Conservation (phyloP, 2,888 invertebrate genomes). For the Campopleginae sp. region DNA sequence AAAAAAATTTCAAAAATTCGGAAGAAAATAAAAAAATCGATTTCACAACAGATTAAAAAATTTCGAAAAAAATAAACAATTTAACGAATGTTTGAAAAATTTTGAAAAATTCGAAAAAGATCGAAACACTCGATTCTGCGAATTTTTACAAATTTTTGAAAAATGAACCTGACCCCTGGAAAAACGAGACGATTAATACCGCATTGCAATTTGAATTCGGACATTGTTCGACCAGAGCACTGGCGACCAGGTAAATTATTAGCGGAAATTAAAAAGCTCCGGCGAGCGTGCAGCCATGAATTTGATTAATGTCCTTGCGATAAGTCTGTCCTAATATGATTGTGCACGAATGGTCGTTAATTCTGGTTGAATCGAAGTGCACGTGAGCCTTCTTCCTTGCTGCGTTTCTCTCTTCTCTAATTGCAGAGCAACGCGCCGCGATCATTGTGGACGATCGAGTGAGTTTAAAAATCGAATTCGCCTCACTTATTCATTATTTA, state of each 20-base stretch:
- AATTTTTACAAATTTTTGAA: not conserved
- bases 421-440: not conserved
- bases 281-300: slow-evolving; percentile 42
- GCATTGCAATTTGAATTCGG: slow-evolving; percentile 22
- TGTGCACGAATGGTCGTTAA: slow-evolving; percentile 64
- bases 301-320: slow-evolving; percentile 68
- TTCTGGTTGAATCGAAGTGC: slow-evolving; percentile 64
- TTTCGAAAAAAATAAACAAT: too few relatives aligned
- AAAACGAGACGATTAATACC: slow-evolving; percentile 5
- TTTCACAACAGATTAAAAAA: too few relatives aligned
- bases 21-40: too few relatives aligned
- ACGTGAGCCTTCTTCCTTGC: not conserved
- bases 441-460: not conserved
- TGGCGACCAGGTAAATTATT: slow-evolving; percentile 66
- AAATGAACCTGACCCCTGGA: not conserved
- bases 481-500: too few relatives aligned
- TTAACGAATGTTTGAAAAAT: not conserved
- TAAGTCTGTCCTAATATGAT: slow-evolving; percentile 68
- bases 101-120: not conserved
- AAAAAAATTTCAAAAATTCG: too few relatives aligned
- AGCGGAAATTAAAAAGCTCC: slow-evolving; percentile 70
- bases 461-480: not conserved
- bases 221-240: slow-evolving; percentile 13
- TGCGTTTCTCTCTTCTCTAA: slow-evolving; percentile 13
- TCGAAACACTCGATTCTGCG: too few relatives aligned